Percentiles rank a stretch among this genome's conserved stretches.
Evolutionary conservation across 2,888 invertebrate species (phyloP).

Genomic region (Troides aeacus): DNA sequence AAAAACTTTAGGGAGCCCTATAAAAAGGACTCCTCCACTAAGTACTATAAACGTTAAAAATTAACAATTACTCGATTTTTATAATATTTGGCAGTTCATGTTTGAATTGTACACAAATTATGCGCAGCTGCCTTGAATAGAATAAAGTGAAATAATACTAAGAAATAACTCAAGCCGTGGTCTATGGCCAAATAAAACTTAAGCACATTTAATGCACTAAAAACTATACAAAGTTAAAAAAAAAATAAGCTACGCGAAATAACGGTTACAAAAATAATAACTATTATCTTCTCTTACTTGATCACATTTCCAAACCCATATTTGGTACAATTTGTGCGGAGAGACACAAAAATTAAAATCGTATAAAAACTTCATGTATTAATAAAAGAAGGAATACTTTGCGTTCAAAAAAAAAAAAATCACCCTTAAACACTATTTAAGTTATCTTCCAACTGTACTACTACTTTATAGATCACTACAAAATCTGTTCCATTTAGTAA

Average conservation of each 20-base stretch:
- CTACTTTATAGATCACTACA: constrained; percentile 18
- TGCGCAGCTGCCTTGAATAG: constrained; percentile 44
- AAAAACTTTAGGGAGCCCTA: constrained; percentile 31
- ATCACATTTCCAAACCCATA: constrained; percentile 55
- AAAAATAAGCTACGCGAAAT: constrained; percentile 65
- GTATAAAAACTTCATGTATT: constrained; percentile 22
- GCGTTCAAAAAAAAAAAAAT: constrained; percentile 9
- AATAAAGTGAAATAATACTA: constrained; percentile 43
- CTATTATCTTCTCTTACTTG: constrained; percentile 42
- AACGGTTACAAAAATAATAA: constrained; percentile 66
- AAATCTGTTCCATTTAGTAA: constrained; percentile 26
- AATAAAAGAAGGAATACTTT: constrained; percentile 29
- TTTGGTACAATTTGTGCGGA: constrained; percentile 38
- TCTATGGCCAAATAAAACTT: constrained; percentile 38
- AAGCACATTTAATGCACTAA: constrained; percentile 56
- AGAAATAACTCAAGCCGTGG: constrained; percentile 42
- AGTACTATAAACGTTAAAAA: constrained; percentile 47
- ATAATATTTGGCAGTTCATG: constrained; percentile 47
- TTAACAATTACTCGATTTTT: constrained; percentile 42
- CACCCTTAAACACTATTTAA: constrained; percentile 24
- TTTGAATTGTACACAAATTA: constrained; percentile 33
- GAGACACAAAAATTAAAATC: constrained; percentile 26
- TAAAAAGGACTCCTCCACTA: constrained; percentile 36
- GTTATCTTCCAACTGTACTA: constrained; percentile 1
- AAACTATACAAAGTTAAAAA: constrained; percentile 53